These are phyloP conservation scores for Ariolimax columbianus DNA, from an alignment of 2,888 invertebrate genomes.

Conservation along the genomic window DNA sequence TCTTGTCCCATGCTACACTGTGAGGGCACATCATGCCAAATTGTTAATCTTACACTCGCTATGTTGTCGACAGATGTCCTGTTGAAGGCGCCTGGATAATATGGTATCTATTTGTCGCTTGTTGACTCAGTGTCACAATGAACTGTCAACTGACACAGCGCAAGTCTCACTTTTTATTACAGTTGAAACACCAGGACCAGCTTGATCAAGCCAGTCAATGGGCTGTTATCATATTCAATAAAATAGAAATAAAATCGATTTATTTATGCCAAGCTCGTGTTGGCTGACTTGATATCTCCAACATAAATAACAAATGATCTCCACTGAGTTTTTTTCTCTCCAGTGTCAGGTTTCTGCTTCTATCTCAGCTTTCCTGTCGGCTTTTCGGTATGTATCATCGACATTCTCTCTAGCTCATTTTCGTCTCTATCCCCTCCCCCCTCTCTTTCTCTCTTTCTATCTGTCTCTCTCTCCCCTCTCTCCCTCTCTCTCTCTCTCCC, in stretches of 20 bases:
- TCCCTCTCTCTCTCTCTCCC: too few species aligned
- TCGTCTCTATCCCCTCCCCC: too few species aligned
- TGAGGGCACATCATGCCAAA: background rate
- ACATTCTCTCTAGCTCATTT: too few species aligned
- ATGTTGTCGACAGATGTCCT: background rate
- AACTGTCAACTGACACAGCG: background rate
- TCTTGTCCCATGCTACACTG: too few species aligned
- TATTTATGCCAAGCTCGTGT: background rate
- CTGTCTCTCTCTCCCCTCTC: too few species aligned
- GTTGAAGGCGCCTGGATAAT: background rate
- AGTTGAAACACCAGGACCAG: background rate
- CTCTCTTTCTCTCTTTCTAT: too few species aligned
- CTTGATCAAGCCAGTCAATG: background rate
- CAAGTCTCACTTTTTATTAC: background rate
- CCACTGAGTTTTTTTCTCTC: too few species aligned
- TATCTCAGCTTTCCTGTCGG: too few species aligned
- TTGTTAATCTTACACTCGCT: background rate
- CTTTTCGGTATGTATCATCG: too few species aligned
- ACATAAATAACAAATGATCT: too few species aligned
- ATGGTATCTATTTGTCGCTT: background rate
- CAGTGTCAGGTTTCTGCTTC: too few species aligned
- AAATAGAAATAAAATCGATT: background rate
- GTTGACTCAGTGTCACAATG: background rate
- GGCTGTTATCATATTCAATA: background rate
- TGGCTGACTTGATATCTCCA: background rate